phyloP scores from a whole-genome alignment of 1,140 invertebrate genomes.

The Diorhabda elongata region DNA sequence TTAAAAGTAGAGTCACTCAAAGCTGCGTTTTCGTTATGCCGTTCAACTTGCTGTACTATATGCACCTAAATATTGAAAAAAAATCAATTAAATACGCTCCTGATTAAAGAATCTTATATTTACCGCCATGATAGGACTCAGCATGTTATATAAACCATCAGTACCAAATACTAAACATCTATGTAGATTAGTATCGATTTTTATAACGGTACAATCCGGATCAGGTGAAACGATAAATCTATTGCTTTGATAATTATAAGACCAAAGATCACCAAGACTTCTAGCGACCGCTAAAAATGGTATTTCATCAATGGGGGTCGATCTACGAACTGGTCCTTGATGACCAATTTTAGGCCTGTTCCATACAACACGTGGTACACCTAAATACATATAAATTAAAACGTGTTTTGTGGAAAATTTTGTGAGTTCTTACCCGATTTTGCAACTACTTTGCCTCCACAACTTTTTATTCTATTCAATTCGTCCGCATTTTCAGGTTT shows the following conservation, averaged over 20 bases:
- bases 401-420: not conserved
- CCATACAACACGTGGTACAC: conserved; percentile 95
- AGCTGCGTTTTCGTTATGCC: conserved; percentile 68
- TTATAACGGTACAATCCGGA: conserved; percentile 86
- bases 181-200: conserved; percentile 73
- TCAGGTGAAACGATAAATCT: conserved; percentile 96
- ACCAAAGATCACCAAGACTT: conserved; percentile 95
- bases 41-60: conserved; percentile 74
- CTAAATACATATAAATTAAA: conserved; percentile 20
- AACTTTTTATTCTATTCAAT: conserved; percentile 77
- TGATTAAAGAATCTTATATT: not conserved
- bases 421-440: conserved; percentile 63
- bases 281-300: conserved; percentile 94
- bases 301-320: conserved; percentile 88
- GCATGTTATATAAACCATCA: conserved; percentile 96
- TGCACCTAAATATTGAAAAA: conserved; percentile 54
- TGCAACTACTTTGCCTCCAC: conserved; percentile 82
- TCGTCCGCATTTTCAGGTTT: conserved; percentile 91
- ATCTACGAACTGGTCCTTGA: conserved; percentile 74
- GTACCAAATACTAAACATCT: conserved; percentile 93
- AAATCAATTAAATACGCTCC: not conserved
- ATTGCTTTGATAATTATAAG: conserved; percentile 84
- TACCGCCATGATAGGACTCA: conserved; percentile 71
- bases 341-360: conserved; percentile 80
- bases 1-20: conserved; percentile 40